Base-by-base conservation (phyloP, 2,888 invertebrate genomes). In the Pollenia amentaria region DNA sequence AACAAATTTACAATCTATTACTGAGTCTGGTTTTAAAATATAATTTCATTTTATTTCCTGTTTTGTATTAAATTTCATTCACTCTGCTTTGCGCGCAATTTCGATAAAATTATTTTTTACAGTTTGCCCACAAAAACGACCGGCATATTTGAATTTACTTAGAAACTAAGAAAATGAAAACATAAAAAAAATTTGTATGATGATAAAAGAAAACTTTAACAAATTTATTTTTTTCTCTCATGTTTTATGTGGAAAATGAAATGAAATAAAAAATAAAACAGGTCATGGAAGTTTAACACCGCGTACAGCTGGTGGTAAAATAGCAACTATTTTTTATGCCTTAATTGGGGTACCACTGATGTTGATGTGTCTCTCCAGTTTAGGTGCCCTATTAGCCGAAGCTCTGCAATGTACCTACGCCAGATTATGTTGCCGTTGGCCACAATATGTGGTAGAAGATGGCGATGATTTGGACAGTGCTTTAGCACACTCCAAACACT, bases 261-360 rank as follows among this genome's bases (percentile, higher is more conserved):
- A 40, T 21, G 2, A 3, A n/a, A n/a, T n/a, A n/a, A 64, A 55
- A 77, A 18, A 16, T 16, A 57, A 9, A 11, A 7, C 92, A 97
- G 97, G 98, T 88, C 97, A 97, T 92, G 97, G 97, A 69, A 97
- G 97, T 92, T 95, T 97, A 38, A 96, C 97, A 2, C 98, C 98
- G 0, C 95, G 96, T 89, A 98, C 98, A 12, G 95, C 96, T 14
- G 95, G 96, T 42, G 98, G 98, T 6, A 96, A 97, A 92, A 95
- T 97, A 42, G 96, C 97, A 18, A 97, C 98, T 6, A 97, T 98
- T 91, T 94, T 97, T 53, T 98, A 98, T 92, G 97, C 98, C 16
- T 95, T 97, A 78, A 95, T 98, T 82, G 98, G 98, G 14, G 97
- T 98, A 70, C 98, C 98, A 7, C 93, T 98, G 80, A 97, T 97